phyloP scores from a whole-genome alignment of 2,113 vertebrate species.

The Equus przewalskii region DNA sequence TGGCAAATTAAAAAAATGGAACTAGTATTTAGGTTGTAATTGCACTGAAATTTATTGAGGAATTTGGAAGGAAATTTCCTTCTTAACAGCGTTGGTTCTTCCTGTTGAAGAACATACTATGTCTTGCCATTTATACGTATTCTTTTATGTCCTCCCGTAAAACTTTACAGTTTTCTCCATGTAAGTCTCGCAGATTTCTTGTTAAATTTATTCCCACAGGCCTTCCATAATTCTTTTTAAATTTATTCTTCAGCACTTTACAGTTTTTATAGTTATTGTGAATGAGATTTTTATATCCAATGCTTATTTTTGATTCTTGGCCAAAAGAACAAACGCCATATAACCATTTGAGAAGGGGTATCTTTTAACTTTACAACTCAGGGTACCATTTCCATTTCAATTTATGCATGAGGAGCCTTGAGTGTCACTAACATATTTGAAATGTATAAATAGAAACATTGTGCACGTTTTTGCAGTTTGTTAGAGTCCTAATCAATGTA shows the following conservation, averaged over 20 bases:
- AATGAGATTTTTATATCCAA: conserved; percentile 48
- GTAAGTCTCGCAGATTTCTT: conserved; percentile 25
- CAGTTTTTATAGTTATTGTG: conserved; percentile 37
- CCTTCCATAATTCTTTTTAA: conserved; percentile 4
- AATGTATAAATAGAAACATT: not conserved
- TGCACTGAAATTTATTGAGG: not conserved
- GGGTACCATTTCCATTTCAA: not conserved
- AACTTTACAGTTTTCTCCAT: conserved; percentile 44
- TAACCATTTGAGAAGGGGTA: not conserved
- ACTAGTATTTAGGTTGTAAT: not conserved
- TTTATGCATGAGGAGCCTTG: not conserved
- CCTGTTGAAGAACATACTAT: not conserved
- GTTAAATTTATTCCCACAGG: conserved; percentile 43
- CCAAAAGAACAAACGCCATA: conserved; percentile 23
- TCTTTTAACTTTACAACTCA: not conserved
- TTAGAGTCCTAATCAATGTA: not conserved
- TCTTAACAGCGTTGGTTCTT: not conserved
- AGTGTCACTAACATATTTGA: not conserved
- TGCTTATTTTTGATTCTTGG: conserved; percentile 57
- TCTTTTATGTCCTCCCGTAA: conserved; percentile 45
- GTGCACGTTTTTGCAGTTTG: not conserved
- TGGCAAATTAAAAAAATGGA: conserved; percentile 21
- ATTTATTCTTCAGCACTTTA: conserved; percentile 9
- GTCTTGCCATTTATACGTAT: not conserved
- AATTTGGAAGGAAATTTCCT: conserved; percentile 25